Percentiles rank a stretch among this genome's conserved stretches.
These are phyloP conservation scores for Caranx ignobilis DNA, from an alignment of 2,113 vertebrate species.

Conservation along the genomic window DNA sequence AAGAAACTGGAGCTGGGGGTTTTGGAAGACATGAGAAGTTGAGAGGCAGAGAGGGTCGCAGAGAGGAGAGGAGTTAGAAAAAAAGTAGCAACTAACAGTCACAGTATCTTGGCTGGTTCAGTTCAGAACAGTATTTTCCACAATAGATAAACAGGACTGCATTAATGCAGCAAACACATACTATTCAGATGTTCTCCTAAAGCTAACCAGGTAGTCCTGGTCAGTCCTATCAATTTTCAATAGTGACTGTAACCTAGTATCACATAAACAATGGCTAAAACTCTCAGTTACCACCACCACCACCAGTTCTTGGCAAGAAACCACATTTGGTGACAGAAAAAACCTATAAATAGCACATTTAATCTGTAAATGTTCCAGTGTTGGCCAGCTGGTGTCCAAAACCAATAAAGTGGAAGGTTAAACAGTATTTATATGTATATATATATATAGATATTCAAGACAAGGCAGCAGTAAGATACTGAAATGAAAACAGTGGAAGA, in stretches of 20 bases:
- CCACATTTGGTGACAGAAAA: no score
- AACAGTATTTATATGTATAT: background rate
- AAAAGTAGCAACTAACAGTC: background rate
- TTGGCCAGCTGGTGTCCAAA: background rate
- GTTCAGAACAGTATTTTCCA: background rate
- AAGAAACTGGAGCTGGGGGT: background rate
- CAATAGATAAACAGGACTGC: background rate
- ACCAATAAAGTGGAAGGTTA: background rate
- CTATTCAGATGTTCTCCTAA: no score
- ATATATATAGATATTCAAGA: no score
- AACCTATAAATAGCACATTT: no score
- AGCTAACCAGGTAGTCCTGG: no score
- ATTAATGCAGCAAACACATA: no score
- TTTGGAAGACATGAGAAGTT: background rate
- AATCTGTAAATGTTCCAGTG: no score
- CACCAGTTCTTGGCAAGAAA: no score
- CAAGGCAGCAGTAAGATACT: background rate
- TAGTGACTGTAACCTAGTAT: no score
- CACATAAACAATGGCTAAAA: no score
- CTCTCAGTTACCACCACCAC: no score
- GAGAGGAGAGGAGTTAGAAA: background rate
- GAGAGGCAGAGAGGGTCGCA: background rate
- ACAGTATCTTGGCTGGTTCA: background rate
- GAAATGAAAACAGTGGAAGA: background rate
- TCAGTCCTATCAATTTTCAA: no score